Conservation (phyloP, 2,888 invertebrate species). For the Caenorhabditis macrosperma region DNA sequence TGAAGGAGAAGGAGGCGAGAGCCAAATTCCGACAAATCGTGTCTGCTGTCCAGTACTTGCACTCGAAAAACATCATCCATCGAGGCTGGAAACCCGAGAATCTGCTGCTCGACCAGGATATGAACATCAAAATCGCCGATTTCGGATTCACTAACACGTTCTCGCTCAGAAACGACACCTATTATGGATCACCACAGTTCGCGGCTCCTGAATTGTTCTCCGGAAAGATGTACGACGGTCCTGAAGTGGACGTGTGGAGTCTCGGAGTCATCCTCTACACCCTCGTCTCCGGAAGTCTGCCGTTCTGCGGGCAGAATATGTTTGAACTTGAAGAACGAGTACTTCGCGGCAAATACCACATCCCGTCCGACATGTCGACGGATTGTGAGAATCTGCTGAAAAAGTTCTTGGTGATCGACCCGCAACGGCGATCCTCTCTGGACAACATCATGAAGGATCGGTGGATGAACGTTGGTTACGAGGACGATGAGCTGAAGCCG, state of each 20-base stretch:
- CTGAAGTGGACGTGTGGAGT: slow-evolving; percentile 97
- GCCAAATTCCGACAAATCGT: slow-evolving; percentile 86
- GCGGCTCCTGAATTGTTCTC: slow-evolving; percentile 99
- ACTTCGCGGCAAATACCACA: slow-evolving; percentile 98
- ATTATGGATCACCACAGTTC: slow-evolving; percentile 98
- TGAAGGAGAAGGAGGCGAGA: slow-evolving; percentile 81
- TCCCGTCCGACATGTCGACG: slow-evolving; percentile 99
- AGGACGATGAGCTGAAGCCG: slow-evolving; percentile 96
- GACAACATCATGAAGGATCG: slow-evolving; percentile 94
- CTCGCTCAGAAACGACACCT: slow-evolving; percentile 92
- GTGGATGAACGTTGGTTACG: slow-evolving; percentile 85
- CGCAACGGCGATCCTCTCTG: slow-evolving; percentile 94
- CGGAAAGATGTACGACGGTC: slow-evolving; percentile 99
- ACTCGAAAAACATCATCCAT: slow-evolving; percentile 99
- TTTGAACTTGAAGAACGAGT: slow-evolving; percentile 95
- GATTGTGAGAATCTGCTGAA: slow-evolving; percentile 99
- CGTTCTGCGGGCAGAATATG: slow-evolving; percentile 99
- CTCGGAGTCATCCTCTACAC: slow-evolving; percentile 99
- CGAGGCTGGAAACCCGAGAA: slow-evolving; percentile 92
- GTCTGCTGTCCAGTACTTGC: slow-evolving; percentile 99
- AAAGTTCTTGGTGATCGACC: slow-evolving; percentile 99
- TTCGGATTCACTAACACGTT: slow-evolving; percentile 78
- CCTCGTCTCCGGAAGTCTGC: slow-evolving; percentile 97
- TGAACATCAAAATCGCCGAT: slow-evolving; percentile 99
- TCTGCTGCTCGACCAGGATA: slow-evolving; percentile 97